phyloP scores from a whole-genome alignment of 2,888 invertebrate species.

The Theretra japonica region DNA sequence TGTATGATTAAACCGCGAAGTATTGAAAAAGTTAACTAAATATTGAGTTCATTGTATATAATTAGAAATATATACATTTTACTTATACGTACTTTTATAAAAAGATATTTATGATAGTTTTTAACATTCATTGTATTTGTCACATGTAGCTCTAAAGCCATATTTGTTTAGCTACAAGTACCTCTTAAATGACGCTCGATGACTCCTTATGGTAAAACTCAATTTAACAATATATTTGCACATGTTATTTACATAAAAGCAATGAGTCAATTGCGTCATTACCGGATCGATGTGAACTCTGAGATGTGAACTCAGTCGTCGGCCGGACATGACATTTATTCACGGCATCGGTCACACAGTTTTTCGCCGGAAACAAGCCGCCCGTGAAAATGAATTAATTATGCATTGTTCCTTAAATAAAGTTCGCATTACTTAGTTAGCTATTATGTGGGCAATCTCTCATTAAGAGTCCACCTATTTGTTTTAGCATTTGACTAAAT shows the following conservation, averaged over 20 bases:
- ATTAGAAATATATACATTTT: no score
- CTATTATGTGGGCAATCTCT: no score
- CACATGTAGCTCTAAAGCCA: no score
- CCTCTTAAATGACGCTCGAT: no score
- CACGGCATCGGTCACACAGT: not conserved
- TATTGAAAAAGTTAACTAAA: not conserved
- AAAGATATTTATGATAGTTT: no score
- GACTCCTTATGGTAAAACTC: no score
- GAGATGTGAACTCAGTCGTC: not conserved
- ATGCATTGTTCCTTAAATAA: not conserved
- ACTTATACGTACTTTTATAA: no score
- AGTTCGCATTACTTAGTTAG: not conserved
- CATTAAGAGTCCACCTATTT: no score
- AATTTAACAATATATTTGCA: not conserved
- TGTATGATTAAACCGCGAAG: not conserved
- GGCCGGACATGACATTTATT: slow-evolving; percentile 18
- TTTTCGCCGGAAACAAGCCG: not conserved
- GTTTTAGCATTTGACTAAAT: no score
- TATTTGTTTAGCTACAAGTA: not conserved
- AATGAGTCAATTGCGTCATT: not conserved
- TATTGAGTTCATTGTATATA: no score
- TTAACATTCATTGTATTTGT: no score
- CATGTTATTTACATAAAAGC: not conserved
- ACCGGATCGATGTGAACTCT: slow-evolving; percentile 2
- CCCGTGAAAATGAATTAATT: slow-evolving; percentile 10